Evolutionary conservation across 2,113 vertebrate species (phyloP), one percentile per base, ranked within the genome.

Genomic region (Actenoides hombroni): DNA sequence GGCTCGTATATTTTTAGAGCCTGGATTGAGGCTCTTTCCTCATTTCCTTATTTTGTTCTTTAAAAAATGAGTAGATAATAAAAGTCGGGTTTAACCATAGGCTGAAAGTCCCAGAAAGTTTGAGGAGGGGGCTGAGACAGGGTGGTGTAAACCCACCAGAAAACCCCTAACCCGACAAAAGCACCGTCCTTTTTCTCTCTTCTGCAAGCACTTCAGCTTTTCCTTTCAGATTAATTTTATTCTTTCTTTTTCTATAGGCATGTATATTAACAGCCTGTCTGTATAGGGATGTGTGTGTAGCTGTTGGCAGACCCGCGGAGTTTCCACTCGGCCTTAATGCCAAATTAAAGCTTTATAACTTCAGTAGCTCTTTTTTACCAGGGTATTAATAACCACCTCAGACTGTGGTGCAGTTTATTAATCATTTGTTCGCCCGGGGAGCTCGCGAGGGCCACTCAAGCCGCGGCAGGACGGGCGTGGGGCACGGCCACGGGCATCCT

Each of bases 321-420:
- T 97, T 97, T 97, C 97, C 97, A 97, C 79, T 95, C 7, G 28
- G 91, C 92, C 93, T 95, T 96, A 97, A 95, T 79, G 96, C 94
- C 96, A 97, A 97, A 97, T 97, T 97, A 96, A 97, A 97, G 94
- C 94, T 96, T 97, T 97, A 97, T 94, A 97, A 97, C 92, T 97
- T 96, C 96, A 96, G 95, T 95, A 97, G 95, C 88, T 88, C 94
- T 93, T 96, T 96, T 97, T 94, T 93, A 97, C 95, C 89, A 87
- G 95, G 80, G 92, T 86, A 97, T 96, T 97, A 97, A 97, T 94
- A 97, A 96, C 92, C 96, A 96, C 96, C 96, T 97, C 93, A 94
- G 95, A 96, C 94, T 84, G 92, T 51, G 94, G 93, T 94, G 87
- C 95, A 95, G 74, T 95, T 95, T 93, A 96, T 97, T 96, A 96